Evolutionary conservation across 2,797 vertebrate genomes (phyloP), one percentile per base, ranked within the genome.

Genomic region (Cyclura pinguis): DNA sequence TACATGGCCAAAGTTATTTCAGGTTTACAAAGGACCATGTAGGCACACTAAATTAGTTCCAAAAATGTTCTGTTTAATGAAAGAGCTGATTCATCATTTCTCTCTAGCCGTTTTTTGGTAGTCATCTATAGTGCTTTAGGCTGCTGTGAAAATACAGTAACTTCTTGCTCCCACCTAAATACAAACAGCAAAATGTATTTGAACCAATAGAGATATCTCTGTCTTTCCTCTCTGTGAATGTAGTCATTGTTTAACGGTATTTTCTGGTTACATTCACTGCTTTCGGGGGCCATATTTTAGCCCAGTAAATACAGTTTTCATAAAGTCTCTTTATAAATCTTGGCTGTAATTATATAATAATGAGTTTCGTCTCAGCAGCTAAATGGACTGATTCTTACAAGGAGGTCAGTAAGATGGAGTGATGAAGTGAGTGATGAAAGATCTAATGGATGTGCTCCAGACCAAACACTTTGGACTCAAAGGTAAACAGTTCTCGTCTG

Each of bases 291-390:
- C 50, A 93, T 92, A 90, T 81, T 89, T 64, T 90, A 93, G 80
- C 35, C 22, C 87, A 88, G 74, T 85, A 96, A 96, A 93, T 16
- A 87, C 22, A 24, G 81, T 85, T 67, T 93, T 92, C 90, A 95
- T 82, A 94, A 93, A 88, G 91, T 88, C 42, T 1, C 64, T 93
- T 91, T 92, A 6, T 93, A 90, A 88, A 10, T 90, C 86, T 93
- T 90, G 89, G 91, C 59, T 92, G 88, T 93, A 94, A 93, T 95
- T 92, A 92, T 93, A 73, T 91, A 93, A 95, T 94, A 93, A 89
- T 86, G 85, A 93, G 8, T 93, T 93, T 90, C 73, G n/a, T 72
- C 88, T 24, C 84, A 88, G 87, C 57, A 84, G 74, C 80, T 89
- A 83, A 91, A 90, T 87, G 12, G 57, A 83, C 0, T 82, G 67